Evolutionary conservation across 2,113 vertebrate genomes (phyloP), one percentile per base, ranked within the genome.

Genomic region (Eolophus roseicapilla): DNA sequence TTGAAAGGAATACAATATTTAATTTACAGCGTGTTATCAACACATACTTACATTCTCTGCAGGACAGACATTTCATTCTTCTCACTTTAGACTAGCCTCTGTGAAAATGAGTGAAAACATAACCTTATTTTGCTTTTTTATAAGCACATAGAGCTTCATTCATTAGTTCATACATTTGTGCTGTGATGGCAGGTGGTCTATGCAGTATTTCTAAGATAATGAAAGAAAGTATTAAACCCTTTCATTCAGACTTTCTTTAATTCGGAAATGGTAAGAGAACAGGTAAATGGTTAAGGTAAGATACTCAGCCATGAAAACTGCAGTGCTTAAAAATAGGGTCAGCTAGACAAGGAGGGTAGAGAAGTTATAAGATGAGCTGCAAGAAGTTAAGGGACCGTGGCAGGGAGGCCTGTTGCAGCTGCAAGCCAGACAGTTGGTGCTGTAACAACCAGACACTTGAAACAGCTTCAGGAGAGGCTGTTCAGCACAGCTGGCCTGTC

Each of bases 361-460:
- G 17, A 46, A 75, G 39, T 39, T 63, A 35, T 12, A 33, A 70
- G 55, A 86, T 0, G 4, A 88, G 37, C 37, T 70, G 80, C 83
- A 91, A 93, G 86, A 90, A 96, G 77, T 68, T 47, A 43, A n/a
- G 31, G 69, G 33, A 35, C 65, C 24, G 6, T 3, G 14, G 63
- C 65, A 71, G 62, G 31, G 89, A 46, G 31, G 25, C 28, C 62
- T 62, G 11, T 37, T 27, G 65, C 95, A 97, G 92, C 95, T 96
- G 94, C 90, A 31, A 83, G 62, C 19, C 88, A 88, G 88, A 92
- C 88, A 88, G 93, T 81, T 94, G 65, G 27, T 84, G 64, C 46
- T 88, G 64, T 44, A 82, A 62, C 79, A 86, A 65, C 63, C 86
- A 91, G 91, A 31, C 93, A 82, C 81, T 71, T 70, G 74, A 81